These are phyloP conservation scores for Yponomeuta cagnagella DNA, from an alignment of 2,888 invertebrate species.

Conservation along the genomic window DNA sequence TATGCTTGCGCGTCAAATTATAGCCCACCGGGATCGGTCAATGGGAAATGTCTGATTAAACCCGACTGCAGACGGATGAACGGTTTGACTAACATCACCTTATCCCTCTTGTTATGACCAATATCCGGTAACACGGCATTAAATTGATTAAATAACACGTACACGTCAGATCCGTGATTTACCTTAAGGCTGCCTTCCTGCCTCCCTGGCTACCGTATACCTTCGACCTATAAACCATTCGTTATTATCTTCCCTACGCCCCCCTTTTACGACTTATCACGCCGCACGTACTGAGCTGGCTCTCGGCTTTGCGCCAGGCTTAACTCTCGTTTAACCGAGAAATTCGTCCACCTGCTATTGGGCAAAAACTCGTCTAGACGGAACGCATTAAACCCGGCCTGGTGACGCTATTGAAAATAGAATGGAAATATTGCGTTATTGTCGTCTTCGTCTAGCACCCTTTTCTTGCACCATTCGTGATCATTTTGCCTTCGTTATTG, in stretches of 20 bases:
- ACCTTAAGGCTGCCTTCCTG: not conserved
- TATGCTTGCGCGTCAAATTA: not conserved
- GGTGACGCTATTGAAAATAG: conserved; percentile 4
- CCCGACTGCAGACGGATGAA: conserved; percentile 1
- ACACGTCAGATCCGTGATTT: not conserved
- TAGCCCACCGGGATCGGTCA: conserved; percentile 16
- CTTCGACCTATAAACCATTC: not conserved
- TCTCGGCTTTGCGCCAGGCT: conserved; percentile 18
- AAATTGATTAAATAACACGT: not conserved
- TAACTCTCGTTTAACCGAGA: conserved; percentile 18
- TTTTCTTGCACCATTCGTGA: not conserved
- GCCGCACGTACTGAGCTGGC: conserved; percentile 13
- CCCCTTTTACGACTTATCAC: conserved; percentile 20
- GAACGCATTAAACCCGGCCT: conserved; percentile 29
- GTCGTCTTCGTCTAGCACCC: conserved; percentile 28
- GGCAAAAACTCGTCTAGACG: conserved; percentile 64
- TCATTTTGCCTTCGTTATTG: not conserved
- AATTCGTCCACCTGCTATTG: conserved; percentile 43
- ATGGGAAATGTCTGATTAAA: conserved; percentile 12
- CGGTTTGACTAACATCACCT: not conserved
- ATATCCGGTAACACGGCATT: not conserved
- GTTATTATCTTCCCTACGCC: conserved; percentile 19
- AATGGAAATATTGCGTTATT: conserved; percentile 29
- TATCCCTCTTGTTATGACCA: not conserved
- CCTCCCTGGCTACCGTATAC: not conserved